Evolutionary conservation across 2,797 vertebrate genomes (phyloP), one percentile per base, ranked within the genome.

Genomic region (Bryconaethiops microstoma): DNA sequence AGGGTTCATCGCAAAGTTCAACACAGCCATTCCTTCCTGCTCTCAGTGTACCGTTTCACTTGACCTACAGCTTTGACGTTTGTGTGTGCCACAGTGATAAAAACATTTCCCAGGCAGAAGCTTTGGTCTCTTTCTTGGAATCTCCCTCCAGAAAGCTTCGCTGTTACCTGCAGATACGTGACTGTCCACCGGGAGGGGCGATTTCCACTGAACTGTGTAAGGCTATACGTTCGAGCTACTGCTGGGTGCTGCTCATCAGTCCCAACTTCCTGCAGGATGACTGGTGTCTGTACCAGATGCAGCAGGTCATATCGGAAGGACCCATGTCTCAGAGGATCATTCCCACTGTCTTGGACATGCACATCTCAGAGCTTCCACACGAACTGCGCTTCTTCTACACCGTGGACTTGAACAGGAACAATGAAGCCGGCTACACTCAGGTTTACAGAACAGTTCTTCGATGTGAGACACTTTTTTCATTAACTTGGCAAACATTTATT

Each of bases 231-330:
- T 89, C 86, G 82, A 97, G 96, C 81, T 96, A 97, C 89, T 90
- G 96, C 48, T 94, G 91, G 74, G 94, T 94, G 54, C 89, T 98
- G 86, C 91, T 99, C 0, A 91, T 98, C 84, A 96, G 95, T 0
- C 94, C 95, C 0, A 13, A 87, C 88, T 98, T 97, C 88, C 90
- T 97, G 7, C 80, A 35, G 62, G 96, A 98, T 48, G 93, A 93
- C 0, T 97, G 96, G 96, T 98, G 97, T 92, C 90, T 64, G 60
- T 97, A 96, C 83, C 94, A 96, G 89, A 96, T 98, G 96, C 94
- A 96, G 73, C 97, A 97, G 80, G 93, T 91, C 0, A 75, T 98
- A 85, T 91, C 90, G 0, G 94, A 96, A 73, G 95, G 93, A 0
- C 95, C 95, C 0, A 88, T 92, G 85, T 90, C 95, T 0, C 92